Conservation (phyloP, 1,140 invertebrate species). For the Scaptomyza montana region DNA sequence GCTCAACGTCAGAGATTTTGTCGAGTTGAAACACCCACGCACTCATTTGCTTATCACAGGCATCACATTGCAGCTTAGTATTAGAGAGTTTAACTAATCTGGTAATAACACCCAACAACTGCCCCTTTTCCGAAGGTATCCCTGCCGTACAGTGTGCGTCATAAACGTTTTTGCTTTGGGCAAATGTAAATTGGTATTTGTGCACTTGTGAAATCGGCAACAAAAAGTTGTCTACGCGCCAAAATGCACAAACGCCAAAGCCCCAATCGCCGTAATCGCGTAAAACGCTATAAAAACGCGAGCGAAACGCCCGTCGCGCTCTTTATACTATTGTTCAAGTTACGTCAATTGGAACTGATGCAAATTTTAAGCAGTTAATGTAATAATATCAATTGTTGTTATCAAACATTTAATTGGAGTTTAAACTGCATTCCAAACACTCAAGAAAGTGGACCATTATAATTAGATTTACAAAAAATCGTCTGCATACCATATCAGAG, state of each 20-base stretch:
- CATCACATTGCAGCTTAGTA: neutral
- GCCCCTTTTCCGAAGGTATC: slow-evolving; percentile 1
- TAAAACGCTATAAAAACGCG: slow-evolving; percentile 35
- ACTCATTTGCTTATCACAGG: slow-evolving; percentile 12
- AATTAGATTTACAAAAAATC: no score
- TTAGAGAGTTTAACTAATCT: neutral
- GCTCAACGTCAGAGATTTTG: slow-evolving; percentile 20
- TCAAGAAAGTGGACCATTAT: no score
- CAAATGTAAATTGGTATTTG: slow-evolving; percentile 51
- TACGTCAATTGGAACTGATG: slow-evolving; percentile 5
- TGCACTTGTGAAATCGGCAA: slow-evolving; percentile 61
- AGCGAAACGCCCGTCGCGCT: slow-evolving; percentile 19
- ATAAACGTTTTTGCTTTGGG: slow-evolving; percentile 31
- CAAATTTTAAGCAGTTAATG: neutral
- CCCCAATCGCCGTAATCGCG: slow-evolving; percentile 2
- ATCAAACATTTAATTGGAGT: no score
- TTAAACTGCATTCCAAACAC: no score
- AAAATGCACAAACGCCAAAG: slow-evolving; percentile 68
- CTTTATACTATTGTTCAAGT: neutral
- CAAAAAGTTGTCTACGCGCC: slow-evolving; percentile 62
- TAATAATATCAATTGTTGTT: neutral
- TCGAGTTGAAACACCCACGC: slow-evolving; percentile 14
- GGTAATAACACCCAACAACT: neutral
- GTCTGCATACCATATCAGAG: neutral
- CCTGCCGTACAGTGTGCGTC: slow-evolving; percentile 14